A percentile compares a stretch with the other conserved stretches of the same genome.
Conservation (phyloP, 2,797 vertebrate genomes). For the Spinus pinus region DNA sequence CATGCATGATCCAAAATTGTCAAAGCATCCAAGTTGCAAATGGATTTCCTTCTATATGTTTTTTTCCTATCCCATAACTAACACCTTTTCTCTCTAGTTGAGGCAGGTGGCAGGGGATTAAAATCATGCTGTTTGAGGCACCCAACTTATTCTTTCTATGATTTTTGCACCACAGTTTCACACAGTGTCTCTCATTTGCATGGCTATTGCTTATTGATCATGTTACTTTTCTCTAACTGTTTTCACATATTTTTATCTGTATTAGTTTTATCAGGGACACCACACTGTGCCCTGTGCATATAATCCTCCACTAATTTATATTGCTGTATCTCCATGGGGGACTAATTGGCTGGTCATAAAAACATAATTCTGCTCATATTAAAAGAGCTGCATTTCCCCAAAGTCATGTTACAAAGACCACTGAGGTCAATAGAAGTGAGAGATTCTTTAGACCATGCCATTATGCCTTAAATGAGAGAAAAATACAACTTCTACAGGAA, state of each 20-base stretch:
- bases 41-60: slow-evolving; percentile 61
- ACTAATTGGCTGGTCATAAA: background rate
- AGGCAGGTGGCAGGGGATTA: slow-evolving; percentile 8
- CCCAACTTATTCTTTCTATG: background rate
- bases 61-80: slow-evolving; percentile 57
- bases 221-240: background rate
- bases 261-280: background rate
- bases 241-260: background rate
- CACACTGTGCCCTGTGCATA: background rate
- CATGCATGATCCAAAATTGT: slow-evolving; percentile 83
- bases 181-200: slow-evolving; percentile 40
- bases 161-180: slow-evolving; percentile 17
- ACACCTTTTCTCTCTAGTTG: slow-evolving; percentile 9
- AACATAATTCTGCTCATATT: background rate
- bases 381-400: background rate
- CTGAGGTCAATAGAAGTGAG: background rate
- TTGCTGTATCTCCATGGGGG: background rate
- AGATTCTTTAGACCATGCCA: background rate
- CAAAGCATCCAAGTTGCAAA: slow-evolving; percentile 75
- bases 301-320: background rate
- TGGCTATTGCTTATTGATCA: slow-evolving; percentile 29
- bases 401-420: background rate
- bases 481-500: background rate
- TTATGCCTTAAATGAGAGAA: background rate
- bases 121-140: slow-evolving; percentile 17